Evolutionary conservation across 2,797 vertebrate species (phyloP).

Genomic region (Pelodytes ibericus): DNA sequence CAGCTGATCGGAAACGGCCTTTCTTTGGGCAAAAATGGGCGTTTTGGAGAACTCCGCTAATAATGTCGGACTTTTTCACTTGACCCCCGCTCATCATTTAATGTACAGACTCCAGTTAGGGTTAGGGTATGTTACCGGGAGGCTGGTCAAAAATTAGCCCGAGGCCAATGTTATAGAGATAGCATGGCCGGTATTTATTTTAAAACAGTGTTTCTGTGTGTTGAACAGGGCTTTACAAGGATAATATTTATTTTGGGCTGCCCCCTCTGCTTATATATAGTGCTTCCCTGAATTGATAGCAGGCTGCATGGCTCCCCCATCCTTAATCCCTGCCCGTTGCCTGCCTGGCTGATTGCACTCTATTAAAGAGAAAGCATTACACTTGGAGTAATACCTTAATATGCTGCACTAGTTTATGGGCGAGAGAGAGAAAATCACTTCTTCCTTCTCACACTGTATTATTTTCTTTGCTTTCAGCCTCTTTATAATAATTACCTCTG

Average conservation of each 20-base stretch:
- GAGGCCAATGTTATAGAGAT: no score
- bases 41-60: no score
- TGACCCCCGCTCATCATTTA: no score
- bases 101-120: no score
- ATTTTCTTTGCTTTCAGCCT: conserved; percentile 47
- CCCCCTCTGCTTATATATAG: neutral
- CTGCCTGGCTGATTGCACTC: conserved; percentile 42
- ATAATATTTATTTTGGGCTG: neutral
- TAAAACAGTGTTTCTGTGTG: no score
- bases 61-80: no score
- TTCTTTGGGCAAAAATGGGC: no score
- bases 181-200: no score
- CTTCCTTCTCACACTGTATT: conserved; percentile 14
- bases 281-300: neutral
- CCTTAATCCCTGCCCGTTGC: conserved; percentile 5
- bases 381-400: conserved; percentile 45
- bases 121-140: no score
- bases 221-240: no score
- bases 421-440: conserved; percentile 33
- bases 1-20: no score
- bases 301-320: neutral
- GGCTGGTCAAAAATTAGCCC: no score
- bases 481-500: conserved; percentile 42
- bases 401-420: conserved; percentile 49
- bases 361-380: conserved; percentile 17